These are phyloP conservation scores for Galaxea fascicularis DNA, from an alignment of 92 coral and sea anemone species.

Conservation along the genomic window DNA sequence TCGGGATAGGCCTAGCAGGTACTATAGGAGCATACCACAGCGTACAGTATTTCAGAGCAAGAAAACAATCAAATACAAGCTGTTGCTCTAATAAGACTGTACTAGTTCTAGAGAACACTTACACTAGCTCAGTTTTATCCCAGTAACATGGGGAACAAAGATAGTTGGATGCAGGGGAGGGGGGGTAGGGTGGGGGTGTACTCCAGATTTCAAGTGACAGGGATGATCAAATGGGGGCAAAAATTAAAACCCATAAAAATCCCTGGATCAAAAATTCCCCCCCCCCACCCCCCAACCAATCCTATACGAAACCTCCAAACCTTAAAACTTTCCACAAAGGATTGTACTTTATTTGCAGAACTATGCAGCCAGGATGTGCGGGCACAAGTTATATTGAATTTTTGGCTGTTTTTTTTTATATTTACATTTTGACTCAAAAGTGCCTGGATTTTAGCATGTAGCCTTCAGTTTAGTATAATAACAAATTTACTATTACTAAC, in stretches of 20 bases:
- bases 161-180: neutral
- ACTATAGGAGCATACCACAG: neutral
- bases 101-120: neutral
- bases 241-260: too few species aligned
- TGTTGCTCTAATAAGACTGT: too few species aligned
- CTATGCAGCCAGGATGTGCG: too few species aligned
- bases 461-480: neutral
- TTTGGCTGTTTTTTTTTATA: neutral
- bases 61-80: neutral
- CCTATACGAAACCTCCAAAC: too few species aligned
- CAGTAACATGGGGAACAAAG: neutral
- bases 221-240: too few species aligned
- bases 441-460: neutral
- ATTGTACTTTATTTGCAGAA: too few species aligned
- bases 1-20: too few species aligned
- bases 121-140: neutral
- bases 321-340: neutral
- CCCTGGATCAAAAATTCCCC: too few species aligned
- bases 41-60: neutral
- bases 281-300: too few species aligned
- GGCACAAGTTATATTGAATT: neutral
- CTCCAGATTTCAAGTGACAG: too few species aligned
- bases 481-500: neutral
- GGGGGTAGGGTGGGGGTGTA: too few species aligned
- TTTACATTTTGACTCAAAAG: neutral